These are phyloP conservation scores for Scaptodrosophila lebanonensis DNA, from an alignment of 1,140 invertebrate species.

Conservation along the genomic window DNA sequence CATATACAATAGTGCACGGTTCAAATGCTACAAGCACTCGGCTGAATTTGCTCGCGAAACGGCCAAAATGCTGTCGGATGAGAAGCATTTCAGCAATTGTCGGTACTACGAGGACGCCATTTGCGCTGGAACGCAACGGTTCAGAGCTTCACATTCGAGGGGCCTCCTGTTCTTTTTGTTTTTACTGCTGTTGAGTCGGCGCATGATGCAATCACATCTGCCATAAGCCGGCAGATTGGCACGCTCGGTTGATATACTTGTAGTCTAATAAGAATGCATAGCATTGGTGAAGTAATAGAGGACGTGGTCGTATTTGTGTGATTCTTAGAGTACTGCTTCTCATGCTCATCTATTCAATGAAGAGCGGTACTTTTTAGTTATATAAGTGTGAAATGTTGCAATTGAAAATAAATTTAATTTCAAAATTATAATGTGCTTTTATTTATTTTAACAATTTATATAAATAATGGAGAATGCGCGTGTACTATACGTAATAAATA, in stretches of 20 bases:
- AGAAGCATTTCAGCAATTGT: constrained; percentile 71
- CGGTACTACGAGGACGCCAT: constrained; percentile 55
- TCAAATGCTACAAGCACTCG: constrained; percentile 72
- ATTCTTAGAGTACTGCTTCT: constrained; percentile 2
- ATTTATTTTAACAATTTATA: no score
- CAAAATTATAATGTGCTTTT: no score
- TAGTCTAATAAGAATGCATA: constrained; percentile 57
- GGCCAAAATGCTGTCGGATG: constrained; percentile 72
- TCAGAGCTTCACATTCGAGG: no score
- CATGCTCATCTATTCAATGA: no score
- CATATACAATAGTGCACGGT: constrained; percentile 72
- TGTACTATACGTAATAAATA: no score
- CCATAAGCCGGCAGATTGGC: no score
- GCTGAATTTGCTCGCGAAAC: constrained; percentile 69
- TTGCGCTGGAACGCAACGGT: constrained; percentile 27
- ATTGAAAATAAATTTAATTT: no score
- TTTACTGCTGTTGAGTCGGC: constrained; percentile 9
- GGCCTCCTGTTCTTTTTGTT: constrained; percentile 8
- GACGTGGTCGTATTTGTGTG: constrained; percentile 17
- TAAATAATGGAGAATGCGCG: no score
- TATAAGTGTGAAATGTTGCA: constrained; percentile 4
- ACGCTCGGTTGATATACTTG: constrained; percentile 24
- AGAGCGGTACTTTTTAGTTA: constrained; percentile 39
- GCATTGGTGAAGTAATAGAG: no score
- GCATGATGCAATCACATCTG: neutral